These are phyloP conservation scores for Ophion costatus DNA, from an alignment of 2,888 invertebrate species.

Conservation along the genomic window DNA sequence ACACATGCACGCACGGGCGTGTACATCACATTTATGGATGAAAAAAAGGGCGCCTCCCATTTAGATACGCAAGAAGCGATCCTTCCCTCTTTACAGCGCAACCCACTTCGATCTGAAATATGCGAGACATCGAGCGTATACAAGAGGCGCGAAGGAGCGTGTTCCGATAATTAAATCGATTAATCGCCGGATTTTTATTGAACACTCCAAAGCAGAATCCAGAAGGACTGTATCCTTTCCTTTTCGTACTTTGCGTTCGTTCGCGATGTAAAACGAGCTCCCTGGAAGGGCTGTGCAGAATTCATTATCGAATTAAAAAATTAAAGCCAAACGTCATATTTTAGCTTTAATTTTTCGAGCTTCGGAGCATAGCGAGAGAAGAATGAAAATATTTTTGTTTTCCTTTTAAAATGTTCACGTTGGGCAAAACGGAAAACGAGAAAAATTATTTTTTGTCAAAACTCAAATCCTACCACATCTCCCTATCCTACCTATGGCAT, in stretches of 20 bases:
- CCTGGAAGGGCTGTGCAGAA: neutral
- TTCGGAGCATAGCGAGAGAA: neutral
- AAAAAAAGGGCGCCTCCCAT: slow-evolving; percentile 32
- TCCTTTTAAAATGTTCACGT: too few species aligned
- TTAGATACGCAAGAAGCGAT: slow-evolving; percentile 50
- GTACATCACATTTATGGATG: neutral
- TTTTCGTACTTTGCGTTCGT: neutral
- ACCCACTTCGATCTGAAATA: slow-evolving; percentile 57
- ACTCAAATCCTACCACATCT: too few species aligned
- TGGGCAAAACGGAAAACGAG: too few species aligned
- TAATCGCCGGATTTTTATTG: slow-evolving; percentile 23
- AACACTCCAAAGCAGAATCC: neutral
- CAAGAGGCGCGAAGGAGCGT: slow-evolving; percentile 7
- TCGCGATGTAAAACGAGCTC: neutral
- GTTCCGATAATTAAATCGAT: slow-evolving; percentile 47
- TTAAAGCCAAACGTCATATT: neutral
- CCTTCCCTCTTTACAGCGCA: slow-evolving; percentile 32
- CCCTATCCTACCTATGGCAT: too few species aligned
- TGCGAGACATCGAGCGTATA: slow-evolving; percentile 14
- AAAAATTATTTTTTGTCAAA: too few species aligned
- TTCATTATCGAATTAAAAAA: neutral
- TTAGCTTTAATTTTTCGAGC: neutral
- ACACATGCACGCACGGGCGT: neutral
- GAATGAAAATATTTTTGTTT: neutral
- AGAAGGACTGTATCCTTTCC: neutral